Percentiles rank a stretch among this genome's conserved stretches.
phyloP scores from a whole-genome alignment of 2,113 vertebrate species.

The Craseonycteris thonglongyai region DNA sequence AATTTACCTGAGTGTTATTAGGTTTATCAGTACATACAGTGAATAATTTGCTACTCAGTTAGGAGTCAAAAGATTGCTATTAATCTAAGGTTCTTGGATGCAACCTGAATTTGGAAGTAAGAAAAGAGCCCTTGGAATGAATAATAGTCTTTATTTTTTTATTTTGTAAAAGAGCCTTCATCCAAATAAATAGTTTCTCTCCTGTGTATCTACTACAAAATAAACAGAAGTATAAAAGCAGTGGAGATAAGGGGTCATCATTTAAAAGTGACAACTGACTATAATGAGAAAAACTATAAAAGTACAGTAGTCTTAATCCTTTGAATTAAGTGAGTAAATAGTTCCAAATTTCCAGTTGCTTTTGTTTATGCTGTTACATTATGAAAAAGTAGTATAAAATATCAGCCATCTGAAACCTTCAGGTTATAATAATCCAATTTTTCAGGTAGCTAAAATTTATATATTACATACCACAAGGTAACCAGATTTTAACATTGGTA shows the following conservation, averaged over 20 bases:
- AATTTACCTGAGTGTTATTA: not conserved
- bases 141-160: too few relatives aligned
- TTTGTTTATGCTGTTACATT: not conserved
- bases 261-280: not conserved
- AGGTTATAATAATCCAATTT: not conserved
- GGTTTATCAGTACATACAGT: not conserved
- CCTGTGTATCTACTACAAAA: not conserved
- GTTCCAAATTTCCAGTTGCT: not conserved
- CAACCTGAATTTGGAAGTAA: not conserved
- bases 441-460: not conserved
- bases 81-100: not conserved
- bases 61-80: not conserved
- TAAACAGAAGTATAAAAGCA: not conserved
- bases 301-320: not conserved
- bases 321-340: not conserved
- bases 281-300: not conserved
- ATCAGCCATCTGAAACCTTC: not conserved
- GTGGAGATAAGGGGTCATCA: not conserved
- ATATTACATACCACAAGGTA: not conserved
- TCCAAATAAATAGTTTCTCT: not conserved
- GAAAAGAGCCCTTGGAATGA: not conserved
- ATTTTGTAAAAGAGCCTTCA: not conserved
- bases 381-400: not conserved
- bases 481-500: too few relatives aligned
- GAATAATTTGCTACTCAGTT: not conserved